Evolutionary conservation across 2,888 invertebrate species (phyloP), one percentile per base, ranked within the genome.

Genomic region (Sacculina carcini): DNA sequence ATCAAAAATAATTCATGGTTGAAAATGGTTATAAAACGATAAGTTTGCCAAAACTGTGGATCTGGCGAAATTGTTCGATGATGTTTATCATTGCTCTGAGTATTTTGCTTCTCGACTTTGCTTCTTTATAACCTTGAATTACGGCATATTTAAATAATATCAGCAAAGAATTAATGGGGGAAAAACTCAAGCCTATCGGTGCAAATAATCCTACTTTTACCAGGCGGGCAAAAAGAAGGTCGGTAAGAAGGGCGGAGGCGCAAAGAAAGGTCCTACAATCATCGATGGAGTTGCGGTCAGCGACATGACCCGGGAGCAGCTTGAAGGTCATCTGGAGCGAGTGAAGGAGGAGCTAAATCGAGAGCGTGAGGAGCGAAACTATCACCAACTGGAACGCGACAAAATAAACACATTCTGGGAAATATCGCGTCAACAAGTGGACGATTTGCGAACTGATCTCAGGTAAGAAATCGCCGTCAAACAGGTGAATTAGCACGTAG

Each of bases 331-430:
- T 63, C 78, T 84, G 12, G 46, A 39, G 24, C 54, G 56, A 24
- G 48, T 56, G 10, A 48, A 52, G 48, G 67, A 67, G 56, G 89
- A 92, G 69, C 72, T 90, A 63, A 90, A 92, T 62, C 75, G 84
- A 52, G 92, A 94, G 66, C 71, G 92, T 60, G 92, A 92, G 65
- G 92, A 94, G 65, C 69, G 94, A 51, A 92, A 92, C 66, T 92
- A 81, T 64, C 92, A 89, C 61, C 92, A 92, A 67, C 66, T 92
- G 60, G 94, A 94, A 68, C 72, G 92, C 58, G 92, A 92, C 64
- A 90, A 90, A 67, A 72, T 92, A 16, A 74, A 86, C 58, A 85
- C 85, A 4, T 90, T 89, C 64, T 94, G 92, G 92, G 90, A 92
- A 66, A 87, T 92, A 51, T 83, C 89, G 0, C 75, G 84, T 58